Conservation (phyloP, 2,113 vertebrate species). For the Thunnus thynnus region DNA sequence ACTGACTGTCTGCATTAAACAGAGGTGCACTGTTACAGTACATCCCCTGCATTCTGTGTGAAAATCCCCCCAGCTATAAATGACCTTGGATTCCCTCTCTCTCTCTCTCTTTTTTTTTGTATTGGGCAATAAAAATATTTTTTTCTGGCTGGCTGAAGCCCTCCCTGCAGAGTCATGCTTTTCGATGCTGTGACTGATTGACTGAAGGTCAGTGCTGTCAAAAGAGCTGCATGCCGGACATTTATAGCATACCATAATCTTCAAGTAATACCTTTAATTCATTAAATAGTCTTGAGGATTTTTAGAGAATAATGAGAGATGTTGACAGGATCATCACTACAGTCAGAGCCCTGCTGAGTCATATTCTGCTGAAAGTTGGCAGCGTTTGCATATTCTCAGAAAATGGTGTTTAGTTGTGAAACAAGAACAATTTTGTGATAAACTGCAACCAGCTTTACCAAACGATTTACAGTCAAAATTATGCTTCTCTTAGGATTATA, state of each 20-base stretch:
- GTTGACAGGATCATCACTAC: conserved; percentile 14
- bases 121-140: background rate
- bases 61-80: background rate
- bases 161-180: conserved; percentile 24
- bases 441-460: background rate
- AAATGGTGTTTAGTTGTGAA: conserved; percentile 22
- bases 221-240: background rate
- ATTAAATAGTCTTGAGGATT: conserved; percentile 16
- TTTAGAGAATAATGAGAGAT: conserved; percentile 13
- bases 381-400: conserved; percentile 4
- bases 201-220: conserved; percentile 53
- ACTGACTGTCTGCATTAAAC: conserved; percentile 25
- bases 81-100: conserved; percentile 20
- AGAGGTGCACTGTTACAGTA: conserved; percentile 2
- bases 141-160: background rate
- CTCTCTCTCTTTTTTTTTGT: background rate
- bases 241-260: background rate
- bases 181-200: conserved; percentile 45
- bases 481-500: too few relatives aligned
- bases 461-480: too few relatives aligned
- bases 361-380: conserved; percentile 18
- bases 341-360: conserved; percentile 33
- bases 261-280: conserved; percentile 3
- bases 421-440: conserved; percentile 6
- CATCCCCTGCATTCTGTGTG: background rate